Percentiles rank a stretch among this genome's conserved stretches.
phyloP scores from a whole-genome alignment of 2,888 invertebrate species.

The Phytoseiulus persimilis region DNA sequence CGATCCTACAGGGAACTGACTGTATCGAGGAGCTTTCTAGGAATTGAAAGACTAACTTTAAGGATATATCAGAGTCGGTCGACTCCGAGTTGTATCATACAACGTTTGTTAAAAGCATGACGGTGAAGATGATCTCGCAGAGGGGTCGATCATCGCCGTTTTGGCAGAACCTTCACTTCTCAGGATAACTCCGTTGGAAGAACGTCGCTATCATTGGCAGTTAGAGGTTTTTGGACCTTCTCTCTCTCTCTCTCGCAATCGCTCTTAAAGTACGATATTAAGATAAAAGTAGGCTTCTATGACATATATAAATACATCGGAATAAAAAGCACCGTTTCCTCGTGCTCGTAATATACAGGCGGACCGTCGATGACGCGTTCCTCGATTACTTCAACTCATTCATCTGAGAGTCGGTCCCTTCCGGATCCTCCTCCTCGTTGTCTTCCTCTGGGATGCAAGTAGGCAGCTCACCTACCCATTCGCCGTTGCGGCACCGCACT shows the following conservation, averaged over 20 bases:
- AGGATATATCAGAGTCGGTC: no score
- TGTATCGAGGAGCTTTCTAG: no score
- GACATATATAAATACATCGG: neutral
- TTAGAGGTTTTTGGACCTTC: neutral
- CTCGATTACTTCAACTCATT: neutral
- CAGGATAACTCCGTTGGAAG: neutral
- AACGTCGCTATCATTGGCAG: neutral
- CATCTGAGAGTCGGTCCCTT: neutral
- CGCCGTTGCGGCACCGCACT: neutral
- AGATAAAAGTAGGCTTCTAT: neutral
- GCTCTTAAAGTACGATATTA: neutral
- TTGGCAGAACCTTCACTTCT: neutral
- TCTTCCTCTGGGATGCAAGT: conserved; percentile 18
- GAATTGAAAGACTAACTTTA: no score
- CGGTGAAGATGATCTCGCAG: neutral
- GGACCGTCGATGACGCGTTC: neutral
- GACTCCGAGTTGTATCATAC: neutral
- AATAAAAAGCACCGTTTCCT: neutral
- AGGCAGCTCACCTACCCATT: conserved; percentile 17
- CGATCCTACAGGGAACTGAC: no score
- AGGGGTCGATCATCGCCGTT: neutral
- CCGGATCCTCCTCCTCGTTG: neutral
- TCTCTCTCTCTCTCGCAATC: neutral
- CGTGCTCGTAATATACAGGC: neutral
- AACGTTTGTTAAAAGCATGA: neutral